Conservation (phyloP, 1,140 invertebrate genomes). For the Drosophila malerkotliana region DNA sequence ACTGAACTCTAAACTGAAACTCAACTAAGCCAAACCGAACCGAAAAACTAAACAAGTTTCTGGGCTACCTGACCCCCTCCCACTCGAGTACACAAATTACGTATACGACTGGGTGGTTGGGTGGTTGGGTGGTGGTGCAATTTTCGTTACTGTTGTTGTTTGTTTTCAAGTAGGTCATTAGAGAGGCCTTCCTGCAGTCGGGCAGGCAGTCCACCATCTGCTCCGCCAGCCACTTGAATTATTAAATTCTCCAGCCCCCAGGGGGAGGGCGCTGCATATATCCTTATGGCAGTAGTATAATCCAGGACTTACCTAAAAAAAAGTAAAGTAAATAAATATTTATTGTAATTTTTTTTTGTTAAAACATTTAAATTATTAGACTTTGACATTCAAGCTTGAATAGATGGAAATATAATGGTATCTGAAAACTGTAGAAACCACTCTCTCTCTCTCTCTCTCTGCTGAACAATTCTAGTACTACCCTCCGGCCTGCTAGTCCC, state of each 20-base stretch:
- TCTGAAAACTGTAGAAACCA: no score
- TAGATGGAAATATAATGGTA: no score
- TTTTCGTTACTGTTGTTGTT: constrained; percentile 39
- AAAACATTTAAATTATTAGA: not conserved
- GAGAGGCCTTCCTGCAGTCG: constrained; percentile 44
- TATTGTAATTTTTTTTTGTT: not conserved
- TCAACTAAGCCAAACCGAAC: constrained; percentile 48
- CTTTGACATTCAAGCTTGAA: no score
- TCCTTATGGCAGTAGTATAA: not conserved
- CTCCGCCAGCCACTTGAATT: constrained; percentile 67
- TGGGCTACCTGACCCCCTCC: constrained; percentile 43
- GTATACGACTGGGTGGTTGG: constrained; percentile 38
- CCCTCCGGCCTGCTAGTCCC: constrained; percentile 46
- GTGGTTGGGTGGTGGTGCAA: not conserved
- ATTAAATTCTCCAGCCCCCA: constrained; percentile 54
- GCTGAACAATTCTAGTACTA: constrained; percentile 17
- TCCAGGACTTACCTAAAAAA: not conserved
- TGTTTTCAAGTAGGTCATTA: constrained; percentile 72
- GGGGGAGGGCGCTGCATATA: not conserved
- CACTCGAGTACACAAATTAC: constrained; percentile 57
- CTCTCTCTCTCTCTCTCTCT: not conserved
- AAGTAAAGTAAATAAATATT: not conserved
- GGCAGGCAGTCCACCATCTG: not conserved
- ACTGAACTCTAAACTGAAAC: constrained; percentile 44
- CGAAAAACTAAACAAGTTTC: constrained; percentile 59